These are phyloP conservation scores for Idaea dimidiata DNA, from an alignment of 2,888 invertebrate species.

Conservation along the genomic window DNA sequence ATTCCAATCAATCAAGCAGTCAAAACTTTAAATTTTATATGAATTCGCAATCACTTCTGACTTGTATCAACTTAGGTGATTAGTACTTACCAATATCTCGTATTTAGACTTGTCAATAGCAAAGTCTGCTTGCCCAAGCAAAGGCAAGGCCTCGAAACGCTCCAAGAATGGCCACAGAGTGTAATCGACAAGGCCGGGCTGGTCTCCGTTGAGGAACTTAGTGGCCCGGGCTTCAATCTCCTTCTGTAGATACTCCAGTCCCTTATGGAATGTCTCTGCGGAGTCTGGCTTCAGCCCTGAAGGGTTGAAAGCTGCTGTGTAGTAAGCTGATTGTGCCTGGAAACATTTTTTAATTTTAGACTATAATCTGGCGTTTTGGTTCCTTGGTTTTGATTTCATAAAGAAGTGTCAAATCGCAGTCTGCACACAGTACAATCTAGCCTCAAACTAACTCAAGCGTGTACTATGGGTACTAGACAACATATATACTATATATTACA, in stretches of 20 bases:
- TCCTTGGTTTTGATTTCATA: no score
- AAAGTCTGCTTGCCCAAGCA: slow-evolving; percentile 83
- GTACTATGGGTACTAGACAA: no score
- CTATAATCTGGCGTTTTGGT: not conserved
- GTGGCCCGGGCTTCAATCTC: slow-evolving; percentile 83
- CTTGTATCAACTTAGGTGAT: slow-evolving; percentile 3
- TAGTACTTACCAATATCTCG: slow-evolving; percentile 80
- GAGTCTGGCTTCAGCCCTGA: slow-evolving; percentile 56
- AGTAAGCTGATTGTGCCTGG: slow-evolving; percentile 79
- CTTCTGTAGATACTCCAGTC: slow-evolving; percentile 83
- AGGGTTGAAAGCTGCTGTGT: slow-evolving; percentile 72
- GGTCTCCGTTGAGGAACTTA: slow-evolving; percentile 84
- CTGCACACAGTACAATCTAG: no score
- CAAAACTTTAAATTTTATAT: no score
- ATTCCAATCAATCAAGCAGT: no score
- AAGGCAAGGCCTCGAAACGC: slow-evolving; percentile 75
- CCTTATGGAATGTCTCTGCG: slow-evolving; percentile 77
- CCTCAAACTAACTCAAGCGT: no score
- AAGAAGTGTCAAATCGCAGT: no score
- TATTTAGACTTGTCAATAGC: slow-evolving; percentile 84
- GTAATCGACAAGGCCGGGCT: slow-evolving; percentile 89
- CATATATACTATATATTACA: no score
- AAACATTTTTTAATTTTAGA: slow-evolving; percentile 20
- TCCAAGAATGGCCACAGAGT: slow-evolving; percentile 95
- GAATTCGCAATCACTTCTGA: not conserved